Evolutionary conservation across 2,888 invertebrate species (phyloP).

Genomic region (Drosophila pseudotakahashii): DNA sequence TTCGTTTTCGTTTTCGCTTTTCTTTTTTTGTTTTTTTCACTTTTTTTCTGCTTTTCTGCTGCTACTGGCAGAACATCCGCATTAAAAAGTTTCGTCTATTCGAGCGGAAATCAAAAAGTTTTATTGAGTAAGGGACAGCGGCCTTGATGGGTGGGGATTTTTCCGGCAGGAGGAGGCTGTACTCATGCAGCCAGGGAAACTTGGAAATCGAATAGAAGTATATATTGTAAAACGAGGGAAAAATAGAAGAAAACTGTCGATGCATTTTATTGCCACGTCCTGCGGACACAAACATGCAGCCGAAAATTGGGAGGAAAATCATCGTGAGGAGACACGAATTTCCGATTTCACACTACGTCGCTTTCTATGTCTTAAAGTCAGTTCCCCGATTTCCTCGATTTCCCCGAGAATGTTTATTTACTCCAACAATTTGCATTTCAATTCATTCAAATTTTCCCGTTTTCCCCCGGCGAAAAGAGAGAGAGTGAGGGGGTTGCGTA

Average conservation of each 20-base stretch:
- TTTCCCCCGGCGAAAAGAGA: not conserved
- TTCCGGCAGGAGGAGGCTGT: conserved; percentile 1
- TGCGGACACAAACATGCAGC: conserved; percentile 34
- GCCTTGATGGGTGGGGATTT: not conserved
- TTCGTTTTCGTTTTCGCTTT: conserved; percentile 33
- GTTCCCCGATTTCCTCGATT: conserved; percentile 25
- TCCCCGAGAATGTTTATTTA: conserved; percentile 66
- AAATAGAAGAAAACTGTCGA: conserved; percentile 52
- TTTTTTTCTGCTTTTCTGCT: conserved; percentile 27
- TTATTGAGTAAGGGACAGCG: conserved; percentile 62
- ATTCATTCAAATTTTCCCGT: conserved; percentile 66
- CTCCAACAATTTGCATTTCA: conserved; percentile 64
- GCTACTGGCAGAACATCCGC: conserved; percentile 55
- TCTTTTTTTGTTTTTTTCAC: conserved; percentile 4
- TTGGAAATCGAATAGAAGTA: conserved; percentile 55
- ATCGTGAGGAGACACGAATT: conserved; percentile 53
- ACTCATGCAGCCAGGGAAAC: conserved; percentile 32
- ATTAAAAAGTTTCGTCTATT: conserved; percentile 74
- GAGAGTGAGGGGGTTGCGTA: conserved; percentile 44
- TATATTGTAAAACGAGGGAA: conserved; percentile 50
- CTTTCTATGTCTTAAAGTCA: conserved; percentile 38
- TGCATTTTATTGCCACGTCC: conserved; percentile 74
- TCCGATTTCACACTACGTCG: conserved; percentile 69
- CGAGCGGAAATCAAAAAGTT: conserved; percentile 79
- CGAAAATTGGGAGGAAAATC: conserved; percentile 4